Base-by-base conservation (phyloP, 2,888 invertebrate species). In the Spialia ferax region DNA sequence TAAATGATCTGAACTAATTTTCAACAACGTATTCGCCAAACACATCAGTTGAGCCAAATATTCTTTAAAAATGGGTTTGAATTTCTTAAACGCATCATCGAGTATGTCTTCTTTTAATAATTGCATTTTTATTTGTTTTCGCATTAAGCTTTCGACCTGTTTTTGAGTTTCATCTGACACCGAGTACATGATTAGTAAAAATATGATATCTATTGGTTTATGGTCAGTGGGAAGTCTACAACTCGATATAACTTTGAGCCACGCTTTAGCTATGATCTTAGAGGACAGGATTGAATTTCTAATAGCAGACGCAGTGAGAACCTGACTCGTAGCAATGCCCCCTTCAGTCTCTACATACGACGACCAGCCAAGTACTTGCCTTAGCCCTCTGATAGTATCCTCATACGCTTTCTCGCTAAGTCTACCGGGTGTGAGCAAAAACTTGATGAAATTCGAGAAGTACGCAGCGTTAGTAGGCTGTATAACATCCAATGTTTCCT, bases 171-270 rank as follows among this genome's bases (percentile, higher is more conserved):
- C 94, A 77, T 95, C 95, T 64, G 94, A 91, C 61, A 94, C 93
- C n/a, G 95, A 93, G 73, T 95, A 95, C 20, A 96, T 84, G 74
- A 96, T 93, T n/a, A 96, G 80, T 18, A 97, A 82, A 71, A 97
- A 89, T 18, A 96, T 85, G 61, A 97, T 89, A 86, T 97, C 97
- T 70, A 97, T 92, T 0, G 96, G 94, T 86, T 95, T 96, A 70
- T 95, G 94, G 68, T 95, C 95, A 48, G 91, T 84, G 63, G 79
- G 82, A 0, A 81, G 71, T 79, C 94, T 94, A 63, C 95, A 91
- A 64, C 81, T 85, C 62, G 93, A 91, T 69, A 96, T 87, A n/a
- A 95, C 86, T 77, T 94, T 94, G 1, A 95, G 74, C 93, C 96
- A 95, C 32, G 94, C 89, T 75, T 95, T 95, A 0, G 91, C 86